Base-by-base conservation (phyloP, 2,797 vertebrate species). In the Borostomias antarcticus region DNA sequence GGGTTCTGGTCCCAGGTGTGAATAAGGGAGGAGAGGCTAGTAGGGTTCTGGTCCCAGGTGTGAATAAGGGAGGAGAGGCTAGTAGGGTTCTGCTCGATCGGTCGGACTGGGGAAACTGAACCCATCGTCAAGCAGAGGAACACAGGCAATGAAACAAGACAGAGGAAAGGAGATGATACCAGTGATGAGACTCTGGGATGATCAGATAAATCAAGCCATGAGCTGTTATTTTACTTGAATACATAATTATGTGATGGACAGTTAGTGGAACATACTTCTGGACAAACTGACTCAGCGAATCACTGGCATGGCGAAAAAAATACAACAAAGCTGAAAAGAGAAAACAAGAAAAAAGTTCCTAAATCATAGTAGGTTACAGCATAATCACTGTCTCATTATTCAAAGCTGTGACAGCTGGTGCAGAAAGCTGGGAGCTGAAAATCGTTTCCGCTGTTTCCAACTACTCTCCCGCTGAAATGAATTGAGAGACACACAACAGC, bases 1-100 rank as follows among this genome's bases (percentile, higher is more conserved):
- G 47, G 73, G 78, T 79, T 33, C 90, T 89, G 89, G 89, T 89
- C 85, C 84, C 89, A 90, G 85, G 83, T 88, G 73, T n/a, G 77
- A 62, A 64, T 62, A 81, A 80, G 3, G 23, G 52, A 40, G 64
- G 45, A 58, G 68, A 70, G 73, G 81, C 76, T 84, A 82, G n/a
- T n/a, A n/a, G n/a, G n/a, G n/a, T n/a, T n/a, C n/a, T n/a, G n/a
- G n/a, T n/a, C n/a, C n/a, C n/a, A n/a, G n/a, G n/a, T n/a, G n/a
- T n/a, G n/a, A n/a, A n/a, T n/a, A n/a, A n/a, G n/a, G n/a, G n/a
- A n/a, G n/a, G n/a, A n/a, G n/a, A n/a, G n/a, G n/a, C n/a, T n/a
- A 88, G 89, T 88, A 88, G 47, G 73, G 78, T 79, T 33, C 47
- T 48, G 54, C n/a, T n/a, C n/a, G n/a, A 58, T 69, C 50, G 8